phyloP scores from a whole-genome alignment of 1,140 invertebrate species.

The Drosophila ficusphila region DNA sequence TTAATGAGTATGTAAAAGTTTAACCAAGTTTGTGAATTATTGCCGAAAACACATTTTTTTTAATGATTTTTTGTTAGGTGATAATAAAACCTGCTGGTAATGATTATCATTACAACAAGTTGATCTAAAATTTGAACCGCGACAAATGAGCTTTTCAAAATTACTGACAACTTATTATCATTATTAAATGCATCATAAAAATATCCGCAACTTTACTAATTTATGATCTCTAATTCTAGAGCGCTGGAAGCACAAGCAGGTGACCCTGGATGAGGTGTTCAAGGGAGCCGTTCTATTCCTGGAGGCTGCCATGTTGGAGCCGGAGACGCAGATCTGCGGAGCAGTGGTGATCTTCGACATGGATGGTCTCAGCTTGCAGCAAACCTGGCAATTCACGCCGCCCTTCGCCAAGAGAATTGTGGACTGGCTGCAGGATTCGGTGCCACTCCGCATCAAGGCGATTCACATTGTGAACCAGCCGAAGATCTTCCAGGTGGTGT shows the following conservation, averaged over 20 bases:
- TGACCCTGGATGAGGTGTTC: conserved; percentile 91
- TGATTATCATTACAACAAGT: too few species aligned
- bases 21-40: too few species aligned
- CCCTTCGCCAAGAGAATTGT: conserved; percentile 92
- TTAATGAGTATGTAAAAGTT: too few species aligned
- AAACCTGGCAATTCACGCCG: conserved; percentile 93
- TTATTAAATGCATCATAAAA: too few species aligned
- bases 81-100: too few species aligned
- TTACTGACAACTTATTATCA: too few species aligned
- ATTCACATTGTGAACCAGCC: conserved; percentile 95
- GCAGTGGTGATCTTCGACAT: conserved; percentile 93
- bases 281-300: conserved; percentile 92
- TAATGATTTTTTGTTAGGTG: too few species aligned
- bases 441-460: conserved; percentile 92
- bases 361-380: conserved; percentile 91
- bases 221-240: conserved; percentile 85
- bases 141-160: too few species aligned
- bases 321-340: conserved; percentile 90
- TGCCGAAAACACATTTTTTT: too few species aligned
- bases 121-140: too few species aligned
- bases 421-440: conserved; percentile 91
- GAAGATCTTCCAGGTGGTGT: conserved; percentile 94
- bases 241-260: conserved; percentile 93
- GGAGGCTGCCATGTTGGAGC: conserved; percentile 92
- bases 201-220: conserved; percentile 18